These are phyloP conservation scores for Protonibea diacanthus DNA, from an alignment of 2,797 vertebrate species.

Conservation along the genomic window DNA sequence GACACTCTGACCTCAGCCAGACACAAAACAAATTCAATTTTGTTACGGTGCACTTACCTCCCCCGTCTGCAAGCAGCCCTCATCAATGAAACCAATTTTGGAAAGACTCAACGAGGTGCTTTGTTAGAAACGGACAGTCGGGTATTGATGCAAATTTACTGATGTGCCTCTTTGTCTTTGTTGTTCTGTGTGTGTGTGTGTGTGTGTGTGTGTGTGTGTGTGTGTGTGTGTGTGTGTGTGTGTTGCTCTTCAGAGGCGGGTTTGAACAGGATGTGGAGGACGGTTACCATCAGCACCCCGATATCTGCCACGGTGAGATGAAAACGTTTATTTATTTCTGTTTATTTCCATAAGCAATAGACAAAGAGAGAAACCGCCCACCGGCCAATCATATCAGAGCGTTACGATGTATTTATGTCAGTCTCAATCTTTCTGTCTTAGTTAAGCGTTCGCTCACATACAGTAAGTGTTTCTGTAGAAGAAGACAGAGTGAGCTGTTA, in stretches of 20 bases:
- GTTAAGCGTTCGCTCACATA: slow-evolving; percentile 45
- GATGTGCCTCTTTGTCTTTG: slow-evolving; percentile 50
- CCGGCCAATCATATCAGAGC: slow-evolving; percentile 23
- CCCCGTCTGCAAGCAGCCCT: slow-evolving; percentile 17
- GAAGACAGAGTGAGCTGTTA: slow-evolving; percentile 33
- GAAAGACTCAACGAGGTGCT: slow-evolving; percentile 52
- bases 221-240: slow-evolving; percentile 40
- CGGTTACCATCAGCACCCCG: slow-evolving; percentile 76
- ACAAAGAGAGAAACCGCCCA: background rate
- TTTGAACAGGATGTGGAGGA: slow-evolving; percentile 88
- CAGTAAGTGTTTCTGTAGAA: slow-evolving; percentile 28
- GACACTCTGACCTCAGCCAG: slow-evolving; percentile 47
- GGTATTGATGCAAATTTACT: slow-evolving; percentile 59
- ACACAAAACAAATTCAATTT: slow-evolving; percentile 55
- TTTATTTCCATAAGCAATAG: slow-evolving; percentile 35
- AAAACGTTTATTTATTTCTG: slow-evolving; percentile 12
- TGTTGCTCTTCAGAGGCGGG: slow-evolving; percentile 78
- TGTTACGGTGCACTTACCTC: slow-evolving; percentile 24
- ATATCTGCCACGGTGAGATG: slow-evolving; percentile 89
- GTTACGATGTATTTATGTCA: slow-evolving; percentile 42
- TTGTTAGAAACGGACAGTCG: slow-evolving; percentile 49
- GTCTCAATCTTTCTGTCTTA: slow-evolving; percentile 51
- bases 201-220: slow-evolving; percentile 43
- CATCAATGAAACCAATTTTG: slow-evolving; percentile 51
- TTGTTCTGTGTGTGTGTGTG: slow-evolving; percentile 33